Percentiles rank a stretch among this genome's conserved stretches.
Conservation (phyloP, 37 sponge, comb jelly and placozoan genomes). For the Cladorhizidae sp. region DNA sequence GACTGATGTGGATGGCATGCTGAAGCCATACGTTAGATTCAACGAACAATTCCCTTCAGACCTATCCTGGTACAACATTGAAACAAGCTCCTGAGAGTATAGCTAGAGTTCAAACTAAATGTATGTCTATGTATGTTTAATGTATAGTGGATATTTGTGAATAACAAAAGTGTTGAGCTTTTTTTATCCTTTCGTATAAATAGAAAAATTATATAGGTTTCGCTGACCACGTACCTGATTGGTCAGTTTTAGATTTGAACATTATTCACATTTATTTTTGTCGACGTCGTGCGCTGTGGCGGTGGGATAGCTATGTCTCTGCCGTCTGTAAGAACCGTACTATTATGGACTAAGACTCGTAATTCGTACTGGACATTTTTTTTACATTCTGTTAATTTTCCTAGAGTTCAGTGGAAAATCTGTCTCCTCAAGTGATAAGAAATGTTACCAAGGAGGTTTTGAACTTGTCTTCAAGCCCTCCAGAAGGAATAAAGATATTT, state of each 20-base stretch:
- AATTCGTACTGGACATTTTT: not conserved
- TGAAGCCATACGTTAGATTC: conserved; percentile 35
- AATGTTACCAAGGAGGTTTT: conserved; percentile 74
- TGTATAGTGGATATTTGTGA: not conserved
- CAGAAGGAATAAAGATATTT: conserved; percentile 87
- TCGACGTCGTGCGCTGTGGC: not conserved
- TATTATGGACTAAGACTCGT: not conserved
- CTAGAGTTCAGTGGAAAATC: conserved; percentile 71
- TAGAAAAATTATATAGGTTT: not conserved
- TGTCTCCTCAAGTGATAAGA: conserved; percentile 74
- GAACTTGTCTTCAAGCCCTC: conserved; percentile 60
- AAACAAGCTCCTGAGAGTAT: not conserved
- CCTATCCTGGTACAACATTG: conserved; percentile 32
- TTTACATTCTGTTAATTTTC: not conserved
- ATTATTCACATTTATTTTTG: not conserved
- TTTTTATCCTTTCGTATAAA: conserved; percentile 8
- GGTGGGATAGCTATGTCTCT: conserved; percentile 9
- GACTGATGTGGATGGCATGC: conserved; percentile 29
- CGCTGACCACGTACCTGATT: not conserved
- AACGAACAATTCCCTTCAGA: conserved; percentile 16
- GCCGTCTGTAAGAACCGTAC: conserved; percentile 15
- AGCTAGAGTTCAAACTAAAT: not conserved
- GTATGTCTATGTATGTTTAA: not conserved
- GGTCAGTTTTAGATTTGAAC: conserved; percentile 32
- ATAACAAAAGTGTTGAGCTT: not conserved